phyloP scores from a whole-genome alignment of 2,888 invertebrate species.

The Mesorhabditis belari region DNA sequence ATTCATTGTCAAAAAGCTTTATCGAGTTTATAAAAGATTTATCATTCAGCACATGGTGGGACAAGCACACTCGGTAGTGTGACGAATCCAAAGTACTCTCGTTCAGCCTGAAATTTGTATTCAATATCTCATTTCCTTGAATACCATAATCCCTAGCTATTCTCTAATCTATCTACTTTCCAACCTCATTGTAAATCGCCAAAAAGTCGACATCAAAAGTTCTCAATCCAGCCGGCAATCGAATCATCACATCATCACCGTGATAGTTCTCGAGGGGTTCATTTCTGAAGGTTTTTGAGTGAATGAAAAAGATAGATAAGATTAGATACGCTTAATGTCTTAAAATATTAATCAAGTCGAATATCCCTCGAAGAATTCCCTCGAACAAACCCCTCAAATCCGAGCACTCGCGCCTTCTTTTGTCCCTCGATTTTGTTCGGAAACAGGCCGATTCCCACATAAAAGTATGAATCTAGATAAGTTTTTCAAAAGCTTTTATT shows the following conservation, averaged over 20 bases:
- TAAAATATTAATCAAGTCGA: too few relatives aligned
- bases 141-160: too few relatives aligned
- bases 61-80: too few relatives aligned
- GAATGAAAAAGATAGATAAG: too few relatives aligned
- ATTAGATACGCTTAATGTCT: too few relatives aligned
- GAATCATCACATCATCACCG: constrained; percentile 21
- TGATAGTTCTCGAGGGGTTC: constrained; percentile 11
- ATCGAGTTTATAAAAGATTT: constrained; percentile 14
- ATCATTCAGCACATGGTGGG: too few relatives aligned
- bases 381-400: constrained; percentile 9
- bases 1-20: too few relatives aligned
- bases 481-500: not conserved
- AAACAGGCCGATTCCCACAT: constrained; percentile 18
- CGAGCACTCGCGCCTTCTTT: constrained; percentile 9
- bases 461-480: constrained; percentile 15
- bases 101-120: too few relatives aligned
- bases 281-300: too few relatives aligned
- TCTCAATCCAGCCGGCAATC: constrained; percentile 21
- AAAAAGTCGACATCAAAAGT: constrained; percentile 30
- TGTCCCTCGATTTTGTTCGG: constrained; percentile 15
- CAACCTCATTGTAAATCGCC: constrained; percentile 11
- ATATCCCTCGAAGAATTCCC: constrained; percentile 15
- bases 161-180: too few relatives aligned
- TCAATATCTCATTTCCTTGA: too few relatives aligned
- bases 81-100: too few relatives aligned